Base-by-base conservation (phyloP, 2,888 invertebrate species). In the Flabesymbios commensalis region DNA sequence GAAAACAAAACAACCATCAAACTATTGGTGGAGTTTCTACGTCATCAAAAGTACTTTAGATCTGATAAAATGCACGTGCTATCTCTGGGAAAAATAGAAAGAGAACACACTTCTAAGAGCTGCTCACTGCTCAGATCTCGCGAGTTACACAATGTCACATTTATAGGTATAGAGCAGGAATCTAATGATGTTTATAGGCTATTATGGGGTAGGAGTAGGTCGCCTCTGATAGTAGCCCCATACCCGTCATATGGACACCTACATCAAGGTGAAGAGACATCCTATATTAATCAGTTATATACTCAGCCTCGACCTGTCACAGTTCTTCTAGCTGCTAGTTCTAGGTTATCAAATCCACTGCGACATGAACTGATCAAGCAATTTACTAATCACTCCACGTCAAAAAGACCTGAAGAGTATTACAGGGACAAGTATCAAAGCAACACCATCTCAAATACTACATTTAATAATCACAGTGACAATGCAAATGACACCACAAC, bases 211-310 rank as follows among this genome's bases (percentile, higher is more conserved):
- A 10, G 42, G 29, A 24, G 3, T 19, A 7, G 2, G 26, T 2
- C 31, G 26, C 59, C 64, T 19, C 58, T 72, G 2, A 64, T 77
- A 24, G 70, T 74, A 2, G 73, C 68, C 1, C 77, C 77, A 3
- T 77, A 77, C 59, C 77, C 77, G 14, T 72, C 75, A 2, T 76
- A 77, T 52, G 65, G 72, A 7, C 77, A 76, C 57, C 68, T 73
- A 10, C 24, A 14, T n/a, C 4, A 32, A 28, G 26, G 22, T 22
- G 24, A 26, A 3, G 36, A n/a, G 4, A 43, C 3, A 2, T 22
- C 36, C 17, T 57, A 57, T 33, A 17, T 42, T 5, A 24, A 39
- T 14, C 22, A 36, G 2, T 45, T 59, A 5, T 19, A n/a, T 28
- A 5, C 7, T 26, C 17, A 29, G 4, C 39, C 14, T 5, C 64